Conservation (phyloP, 37 sponge, comb jelly and placozoan genomes). For the Haliclona indistincta region DNA sequence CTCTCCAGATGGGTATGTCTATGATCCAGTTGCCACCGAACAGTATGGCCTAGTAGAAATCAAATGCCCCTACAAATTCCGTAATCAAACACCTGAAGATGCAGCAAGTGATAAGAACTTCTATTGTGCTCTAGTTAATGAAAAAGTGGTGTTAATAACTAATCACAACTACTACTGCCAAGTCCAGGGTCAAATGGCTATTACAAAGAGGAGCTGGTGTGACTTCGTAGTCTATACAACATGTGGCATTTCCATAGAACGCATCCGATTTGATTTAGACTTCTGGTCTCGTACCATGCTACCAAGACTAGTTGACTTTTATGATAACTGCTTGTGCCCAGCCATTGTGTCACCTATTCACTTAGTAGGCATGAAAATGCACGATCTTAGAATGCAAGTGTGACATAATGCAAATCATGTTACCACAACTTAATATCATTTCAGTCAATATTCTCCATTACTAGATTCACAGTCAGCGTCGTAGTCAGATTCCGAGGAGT, state of each 20-base stretch:
- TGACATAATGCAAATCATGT: too few relatives aligned
- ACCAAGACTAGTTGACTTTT: constrained; percentile 47
- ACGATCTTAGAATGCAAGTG: too few relatives aligned
- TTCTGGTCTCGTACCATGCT: constrained; percentile 21
- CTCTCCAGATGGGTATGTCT: constrained; percentile 59
- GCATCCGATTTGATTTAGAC: constrained; percentile 22
- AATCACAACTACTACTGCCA: constrained; percentile 38
- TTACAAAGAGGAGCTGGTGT: constrained; percentile 50
- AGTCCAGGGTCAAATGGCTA: constrained; percentile 62
- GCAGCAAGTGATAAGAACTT: constrained; percentile 17
- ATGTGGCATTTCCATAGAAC: constrained; percentile 29
- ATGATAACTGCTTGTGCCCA: constrained; percentile 57
- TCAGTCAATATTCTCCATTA: too few relatives aligned
- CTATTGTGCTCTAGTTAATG: constrained; percentile 11
- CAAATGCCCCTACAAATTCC: constrained; percentile 46
- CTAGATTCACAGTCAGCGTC: background rate
- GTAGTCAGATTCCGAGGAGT: background rate
- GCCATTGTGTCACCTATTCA: constrained; percentile 60
- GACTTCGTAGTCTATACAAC: constrained; percentile 48
- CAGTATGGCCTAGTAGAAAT: constrained; percentile 51
- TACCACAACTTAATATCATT: too few relatives aligned
- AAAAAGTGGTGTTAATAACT: constrained; percentile 1
- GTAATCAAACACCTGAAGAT: constrained; percentile 19
- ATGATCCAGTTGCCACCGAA: constrained; percentile 29
- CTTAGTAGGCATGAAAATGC: constrained; percentile 5